Conservation (phyloP, 2,113 vertebrate genomes). For the Emydocephalus ijimae region DNA sequence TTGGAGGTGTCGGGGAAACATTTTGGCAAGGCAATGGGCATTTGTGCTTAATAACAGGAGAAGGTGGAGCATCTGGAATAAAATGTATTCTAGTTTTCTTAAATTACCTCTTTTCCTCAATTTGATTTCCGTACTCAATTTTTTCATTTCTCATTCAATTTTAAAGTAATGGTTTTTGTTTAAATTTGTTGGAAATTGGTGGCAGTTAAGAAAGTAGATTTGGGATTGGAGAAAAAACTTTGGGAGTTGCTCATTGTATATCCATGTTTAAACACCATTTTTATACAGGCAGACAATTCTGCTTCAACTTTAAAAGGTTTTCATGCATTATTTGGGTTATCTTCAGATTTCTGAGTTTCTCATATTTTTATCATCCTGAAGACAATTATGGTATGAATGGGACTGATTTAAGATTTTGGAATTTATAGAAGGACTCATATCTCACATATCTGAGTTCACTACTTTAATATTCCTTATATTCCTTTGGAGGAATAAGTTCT, state of each 20-base stretch:
- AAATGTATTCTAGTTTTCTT: not conserved
- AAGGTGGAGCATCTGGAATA: not conserved
- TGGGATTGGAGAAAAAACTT: not conserved
- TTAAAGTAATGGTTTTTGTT: not conserved
- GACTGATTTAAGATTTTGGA: not conserved
- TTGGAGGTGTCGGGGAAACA: not conserved
- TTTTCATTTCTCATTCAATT: not conserved
- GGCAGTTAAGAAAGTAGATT: not conserved
- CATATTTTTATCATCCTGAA: not conserved
- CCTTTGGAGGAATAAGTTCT: not conserved
- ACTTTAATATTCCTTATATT: not conserved
- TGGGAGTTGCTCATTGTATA: not conserved
- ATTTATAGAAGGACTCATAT: not conserved
- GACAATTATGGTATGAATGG: not conserved
- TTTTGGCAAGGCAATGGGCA: not conserved
- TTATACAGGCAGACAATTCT: not conserved
- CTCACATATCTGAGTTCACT: not conserved
- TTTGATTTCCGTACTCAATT: not conserved
- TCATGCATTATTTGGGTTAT: not conserved
- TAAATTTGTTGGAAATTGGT: not conserved
- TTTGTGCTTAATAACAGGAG: not conserved
- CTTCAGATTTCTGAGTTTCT: not conserved
- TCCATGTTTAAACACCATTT: not conserved
- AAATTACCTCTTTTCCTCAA: not conserved
- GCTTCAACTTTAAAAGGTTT: not conserved